Evolutionary conservation across 1,140 invertebrate species (phyloP), one percentile per base, ranked within the genome.

Genomic region (Meloidogyne floridensis): DNA sequence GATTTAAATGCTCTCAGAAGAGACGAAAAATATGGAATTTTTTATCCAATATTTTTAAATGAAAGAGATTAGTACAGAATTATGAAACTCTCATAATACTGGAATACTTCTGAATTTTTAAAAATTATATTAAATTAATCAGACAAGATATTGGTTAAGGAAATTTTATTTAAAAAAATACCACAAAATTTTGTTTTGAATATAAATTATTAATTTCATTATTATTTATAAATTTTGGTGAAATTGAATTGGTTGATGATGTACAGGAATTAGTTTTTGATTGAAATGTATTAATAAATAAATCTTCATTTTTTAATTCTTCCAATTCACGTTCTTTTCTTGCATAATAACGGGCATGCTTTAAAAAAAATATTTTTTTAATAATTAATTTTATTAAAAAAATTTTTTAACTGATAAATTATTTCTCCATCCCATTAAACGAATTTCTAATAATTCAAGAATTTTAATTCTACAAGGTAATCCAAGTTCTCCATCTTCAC

Each of bases 401-500:
- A 71, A 32, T 2, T 88, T 89, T 15, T 85, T 51, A 72, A 88
- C 86, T n/a, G 87, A 81, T 42, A 88, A 76, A 72, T 88, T 88
- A 1, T 87, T 77, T 47, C 84, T 54, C 87, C 87, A 88, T 53
- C 84, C 77, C 87, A 88, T 88, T 3, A 87, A 88, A 53, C 88
- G 73, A 18, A 88, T 73, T 75, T 88, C 87, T 59, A 88, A 83
- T 11, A 89, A 77, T 75, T 88, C 88, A 85, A 89, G 88, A 13
- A 88, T 89, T 80, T 87, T 86, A 32, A 86, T 65, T 20, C 86
- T 75, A 74, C 87, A 88, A 42, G 87, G 87, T 6, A 87, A 88
- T 13, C 87, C 87, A 0, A 88, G 75, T 83, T 88, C 87, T 32
- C 87, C 87, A 56, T 81, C 86, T 75, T 89, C 87, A 8, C 87